Base-by-base conservation (phyloP, 1,140 invertebrate genomes). In the Pomacea maculata region DNA sequence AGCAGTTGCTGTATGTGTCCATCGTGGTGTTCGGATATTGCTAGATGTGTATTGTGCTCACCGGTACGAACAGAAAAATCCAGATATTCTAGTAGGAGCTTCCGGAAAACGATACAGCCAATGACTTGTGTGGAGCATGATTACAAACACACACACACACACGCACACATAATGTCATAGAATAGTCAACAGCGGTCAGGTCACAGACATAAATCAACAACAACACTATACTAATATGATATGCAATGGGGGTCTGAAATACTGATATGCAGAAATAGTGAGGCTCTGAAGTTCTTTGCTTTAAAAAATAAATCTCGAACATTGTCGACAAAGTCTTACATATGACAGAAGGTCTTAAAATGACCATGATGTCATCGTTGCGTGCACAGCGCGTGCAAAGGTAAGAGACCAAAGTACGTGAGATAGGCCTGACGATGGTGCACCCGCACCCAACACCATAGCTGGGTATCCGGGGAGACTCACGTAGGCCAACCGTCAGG, bases 71-170 rank as follows among this genome's bases (percentile, higher is more conserved):
- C 25, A 25, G 64, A 67, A 19, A 2, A 67, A 67, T 67, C 17
- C 25, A 67, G 25, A 3, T 4, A 19, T 19, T 25, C 25, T 19
- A 25, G 17, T 3, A 19, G 3, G 17, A 19, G 17, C 4, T 7
- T 25, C 64, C 6, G 25, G 64, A 67, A 67, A 7, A 25, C 2
- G 64, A 67, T 67, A 19, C 64, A 25, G 25, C 17, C 6, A 25
- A 4, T 67, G 17, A 19, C 17, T 67, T 19, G 6, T 67, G 6
- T 7, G 6, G 2, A 14, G 55, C 71, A 72, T 17, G 34, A 34
- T 52, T 15, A 72, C 25, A 34, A 1, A 72, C n/a, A 71, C n/a
- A n/a, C 68, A 71, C 68, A n/a, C 68, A 71, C 68, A n/a, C 68
- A 25, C n/a, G 12, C 68, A 25, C 68, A 34, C 68, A 25, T 12